Base-by-base conservation (phyloP, 2,113 vertebrate species). In the Promerops cafer region DNA sequence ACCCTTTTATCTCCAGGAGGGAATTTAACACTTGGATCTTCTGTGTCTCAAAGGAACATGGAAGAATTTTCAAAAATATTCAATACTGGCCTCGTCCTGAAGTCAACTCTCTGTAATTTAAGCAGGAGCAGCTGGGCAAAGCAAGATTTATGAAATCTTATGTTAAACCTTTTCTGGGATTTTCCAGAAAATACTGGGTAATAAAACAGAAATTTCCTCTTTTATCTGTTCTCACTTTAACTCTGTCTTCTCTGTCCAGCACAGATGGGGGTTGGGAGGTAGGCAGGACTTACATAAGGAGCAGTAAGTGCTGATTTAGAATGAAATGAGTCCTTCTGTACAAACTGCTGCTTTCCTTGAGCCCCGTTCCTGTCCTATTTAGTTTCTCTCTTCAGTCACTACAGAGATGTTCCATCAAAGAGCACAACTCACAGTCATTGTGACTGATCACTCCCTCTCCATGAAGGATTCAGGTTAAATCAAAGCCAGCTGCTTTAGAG, bases 401-500 rank as follows among this genome's bases (percentile, higher is more conserved):
- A 37, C 21, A 3, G 81, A 89, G 96, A 93, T 76, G 87, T 90
- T 90, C 83, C 86, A 82, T 39, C 54, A 56, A 89, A 90, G 35
- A 93, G 57, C 53, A 84, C 80, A 86, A 66, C 83, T 60, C 5
- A 2, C 23, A 87, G 63, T 45, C 93, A 59, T 77, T 30, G 2
- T 85, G 95, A 96, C 96, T 97, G 97, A 97, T 97, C 96, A 85
- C 94, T 96, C 96, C 94, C 94, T 96, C 93, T 92, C 79, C 3
- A 82, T 63, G 75, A 89, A 96, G 93, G 96, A 97, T 94, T 97
- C 90, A 83, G 92, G 89, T 90, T 97, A 97, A 98, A 98, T 98
- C 97, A 98, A 98, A 98, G 94, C 97, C 97, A 98, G 97, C 97
- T 98, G 98, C 93, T 77, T 30, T 53, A 76, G 31, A 90, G 70